Conservation (phyloP, 2,797 vertebrate genomes). For the Emydoidea blandingii region DNA sequence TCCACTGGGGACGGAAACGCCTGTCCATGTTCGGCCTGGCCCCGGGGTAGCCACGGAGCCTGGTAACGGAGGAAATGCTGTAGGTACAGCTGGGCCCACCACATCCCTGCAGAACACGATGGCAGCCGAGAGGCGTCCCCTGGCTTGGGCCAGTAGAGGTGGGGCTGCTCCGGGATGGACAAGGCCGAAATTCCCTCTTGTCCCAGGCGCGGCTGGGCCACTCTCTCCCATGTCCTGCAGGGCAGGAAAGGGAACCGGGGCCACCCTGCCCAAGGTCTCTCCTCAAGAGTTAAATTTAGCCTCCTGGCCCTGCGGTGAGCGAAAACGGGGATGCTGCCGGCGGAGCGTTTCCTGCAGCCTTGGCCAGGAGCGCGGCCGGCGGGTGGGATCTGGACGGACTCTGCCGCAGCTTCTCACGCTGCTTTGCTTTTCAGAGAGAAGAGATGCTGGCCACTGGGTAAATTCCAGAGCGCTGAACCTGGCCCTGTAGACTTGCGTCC, state of each 20-base stretch:
- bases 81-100: not conserved
- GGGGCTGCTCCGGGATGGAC: not conserved
- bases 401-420: not conserved
- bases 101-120: not conserved
- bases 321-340: not conserved
- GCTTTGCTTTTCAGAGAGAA: not conserved
- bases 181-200: not conserved
- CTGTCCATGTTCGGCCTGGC: not conserved
- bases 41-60: fast-evolving
- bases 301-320: not conserved
- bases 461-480: not conserved
- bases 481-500: not conserved
- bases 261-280: not conserved
- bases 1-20: not conserved
- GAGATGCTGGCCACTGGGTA: not conserved
- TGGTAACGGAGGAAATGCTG: not conserved
- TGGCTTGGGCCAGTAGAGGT: not conserved
- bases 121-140: not conserved
- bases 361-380: not conserved
- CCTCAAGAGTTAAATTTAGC: not conserved
- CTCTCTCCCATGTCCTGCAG: not conserved
- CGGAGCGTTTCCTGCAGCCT: not conserved
- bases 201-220: not conserved
- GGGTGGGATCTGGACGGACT: not conserved
- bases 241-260: not conserved